Base-by-base conservation (phyloP, 2,113 vertebrate genomes). In the Prinia subflava region DNA sequence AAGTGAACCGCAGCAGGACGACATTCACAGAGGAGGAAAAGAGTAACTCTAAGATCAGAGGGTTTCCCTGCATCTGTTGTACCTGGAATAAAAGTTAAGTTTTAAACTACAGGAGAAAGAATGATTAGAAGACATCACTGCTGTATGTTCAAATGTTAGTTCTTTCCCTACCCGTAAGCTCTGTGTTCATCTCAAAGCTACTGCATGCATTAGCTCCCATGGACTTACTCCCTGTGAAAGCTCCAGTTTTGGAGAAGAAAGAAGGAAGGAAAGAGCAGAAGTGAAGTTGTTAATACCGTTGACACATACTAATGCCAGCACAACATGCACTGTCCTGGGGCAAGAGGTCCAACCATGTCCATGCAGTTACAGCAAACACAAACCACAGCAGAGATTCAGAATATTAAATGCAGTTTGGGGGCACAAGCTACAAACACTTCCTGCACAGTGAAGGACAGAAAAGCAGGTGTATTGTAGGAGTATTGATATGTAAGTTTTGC, bases 1-100 rank as follows among this genome's bases (percentile, higher is more conserved):
- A 70, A 53, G n/a, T 3, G 62, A 57, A 56, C 17, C 0, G 0
- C 59, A 30, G 57, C 16, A 4, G 12, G 5, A 4, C 0, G 3
- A 7, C 41, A 41, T 14, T 82, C 30, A 60, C 25, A 52, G 55
- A 55, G 27, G 31, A 46, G 5, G 35, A 76, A 55, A 4, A 13
- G 39, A 46, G 27, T 0, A 41, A 52, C 22, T 33, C 31, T 8
- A 23, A 77, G 49, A 64, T 2, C 2, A 4, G 10, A 46, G 31
- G 17, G 22, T 15, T 65, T 37, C 63, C 80, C 83, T 21, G 41
- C 7, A 4, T 21, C 52, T 62, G 46, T 31, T 47, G n/a, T 19
- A 73, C 49, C 28, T 78, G 27, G 20, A 59, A 68, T 14, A 8
- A 49, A 55, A 69, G 31, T 35, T 44, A 53, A 63, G 18, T 27